A percentile compares a stretch with the other conserved stretches of the same genome.
These are phyloP conservation scores for Drosophila setifemur DNA, from an alignment of 1,140 invertebrate genomes.

Conservation along the genomic window DNA sequence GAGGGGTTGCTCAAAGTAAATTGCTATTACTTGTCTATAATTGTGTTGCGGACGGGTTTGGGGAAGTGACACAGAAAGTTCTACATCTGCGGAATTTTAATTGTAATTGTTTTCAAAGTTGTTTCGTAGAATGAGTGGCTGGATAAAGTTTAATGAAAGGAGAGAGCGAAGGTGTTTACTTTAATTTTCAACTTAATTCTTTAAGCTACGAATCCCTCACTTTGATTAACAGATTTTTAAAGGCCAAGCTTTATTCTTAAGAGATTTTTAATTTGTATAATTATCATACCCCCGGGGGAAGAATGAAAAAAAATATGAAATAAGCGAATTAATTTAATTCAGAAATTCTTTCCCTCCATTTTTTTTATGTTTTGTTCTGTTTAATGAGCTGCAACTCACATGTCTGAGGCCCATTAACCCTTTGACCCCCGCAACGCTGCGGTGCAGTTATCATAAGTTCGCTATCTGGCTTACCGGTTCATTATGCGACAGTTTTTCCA, in stretches of 20 bases:
- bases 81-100: constrained; percentile 58
- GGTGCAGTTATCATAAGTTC: constrained; percentile 37
- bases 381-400: constrained; percentile 62
- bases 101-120: constrained; percentile 51
- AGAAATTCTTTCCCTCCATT: not conserved
- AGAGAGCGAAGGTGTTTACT: not conserved
- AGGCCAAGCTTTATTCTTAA: too few species aligned
- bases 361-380: constrained; percentile 17
- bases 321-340: not conserved
- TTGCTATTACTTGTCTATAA: constrained; percentile 74
- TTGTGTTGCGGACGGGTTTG: constrained; percentile 17
- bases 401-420: constrained; percentile 68
- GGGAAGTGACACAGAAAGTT: constrained; percentile 5
- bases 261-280: too few species aligned
- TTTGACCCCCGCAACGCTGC: constrained; percentile 34
- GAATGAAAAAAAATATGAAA: too few species aligned
- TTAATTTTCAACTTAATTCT: too few species aligned
- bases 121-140: constrained; percentile 26
- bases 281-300: too few species aligned
- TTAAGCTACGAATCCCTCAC: too few species aligned
- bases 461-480: constrained; percentile 54
- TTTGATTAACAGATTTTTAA: too few species aligned
- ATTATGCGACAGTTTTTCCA: constrained; percentile 77
- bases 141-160: not conserved
- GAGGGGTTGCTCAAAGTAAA: constrained; percentile 52